phyloP scores from a whole-genome alignment of 2,797 vertebrate species.

The Meriones psammophilus region DNA sequence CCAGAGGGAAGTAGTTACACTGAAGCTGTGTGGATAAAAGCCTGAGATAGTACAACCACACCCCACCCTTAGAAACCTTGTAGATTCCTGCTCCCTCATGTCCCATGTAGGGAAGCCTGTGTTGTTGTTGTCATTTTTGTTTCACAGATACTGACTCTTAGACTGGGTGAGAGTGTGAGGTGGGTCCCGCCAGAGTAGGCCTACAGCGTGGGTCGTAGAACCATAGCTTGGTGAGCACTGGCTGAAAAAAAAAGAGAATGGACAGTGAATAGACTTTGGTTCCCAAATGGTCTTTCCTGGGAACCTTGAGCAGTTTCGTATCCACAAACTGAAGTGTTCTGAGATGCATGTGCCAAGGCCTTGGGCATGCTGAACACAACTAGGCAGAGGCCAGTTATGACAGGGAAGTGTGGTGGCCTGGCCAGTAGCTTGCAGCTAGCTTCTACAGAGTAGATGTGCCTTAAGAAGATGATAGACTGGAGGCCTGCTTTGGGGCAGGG shows the following conservation, averaged over 20 bases:
- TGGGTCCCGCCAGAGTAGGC: neutral
- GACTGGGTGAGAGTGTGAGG: neutral
- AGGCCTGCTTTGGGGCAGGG: neutral
- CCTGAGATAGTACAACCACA: neutral
- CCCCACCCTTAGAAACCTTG: neutral
- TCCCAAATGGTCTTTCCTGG: neutral
- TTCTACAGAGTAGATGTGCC: neutral
- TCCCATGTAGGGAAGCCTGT: no score
- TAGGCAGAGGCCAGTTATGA: neutral
- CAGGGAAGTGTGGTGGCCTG: neutral
- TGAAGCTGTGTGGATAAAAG: fast-evolving
- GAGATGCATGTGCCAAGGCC: neutral
- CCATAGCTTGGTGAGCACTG: neutral
- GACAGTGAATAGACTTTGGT: neutral
- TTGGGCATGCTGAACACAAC: no score
- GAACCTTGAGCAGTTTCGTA: neutral
- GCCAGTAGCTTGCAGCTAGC: neutral
- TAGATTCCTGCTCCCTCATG: neutral
- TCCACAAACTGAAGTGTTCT: neutral
- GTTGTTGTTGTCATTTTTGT: neutral
- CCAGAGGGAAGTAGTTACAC: neutral
- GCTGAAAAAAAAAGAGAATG: neutral
- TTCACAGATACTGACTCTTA: neutral
- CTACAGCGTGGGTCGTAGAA: fast-evolving
- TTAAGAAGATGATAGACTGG: neutral